Base-by-base conservation (phyloP, 2,797 vertebrate genomes). In the Lutra lutra region DNA sequence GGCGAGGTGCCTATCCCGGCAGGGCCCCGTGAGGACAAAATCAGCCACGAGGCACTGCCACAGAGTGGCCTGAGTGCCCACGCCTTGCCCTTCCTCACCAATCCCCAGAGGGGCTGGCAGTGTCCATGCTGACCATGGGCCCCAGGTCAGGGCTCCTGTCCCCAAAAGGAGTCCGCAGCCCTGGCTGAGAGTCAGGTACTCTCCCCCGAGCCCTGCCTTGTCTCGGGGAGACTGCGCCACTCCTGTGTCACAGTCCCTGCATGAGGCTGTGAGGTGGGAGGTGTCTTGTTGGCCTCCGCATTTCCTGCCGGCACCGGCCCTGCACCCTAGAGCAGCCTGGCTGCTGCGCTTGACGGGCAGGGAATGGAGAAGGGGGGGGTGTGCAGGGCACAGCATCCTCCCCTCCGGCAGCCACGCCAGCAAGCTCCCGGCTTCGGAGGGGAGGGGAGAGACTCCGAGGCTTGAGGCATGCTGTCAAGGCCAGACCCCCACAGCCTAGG, bases 81-180 rank as follows among this genome's bases (percentile, higher is more conserved):
- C 4, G 5, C 5, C 14, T 9, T 66, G 72, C 85, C 35, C 85
- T 35, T 60, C 54, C 68, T 89, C 3, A 3, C 46, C 43, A 32
- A 38, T 35, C 48, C 62, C 15, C 60, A 1, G 70, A 0, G 0
- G 23, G 25, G 48, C 77, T n/a, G 82, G 82, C 27, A 1, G 20
- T 15, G 12, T 40, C 62, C 12, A 29, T 1, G 2, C 27, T 32
- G n/a, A 66, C 40, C 72, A 1, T 9, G 9, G 10, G n/a, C 1
- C 51, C 12, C 21, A 60, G 56, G 48, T 40, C 86, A 75, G 40
- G 2, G 48, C 7, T 51, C 7, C 0, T 15, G 7, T 54, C 32
- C 51, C 38, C 18, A 29, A 23, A 46, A 35, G 1, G 18, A 32
- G 35, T 14, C 70, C 0, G 12, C 0, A 0, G 46, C 2, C 14